Conservation (phyloP, 2,797 vertebrate species). For the Trachurus trachurus region DNA sequence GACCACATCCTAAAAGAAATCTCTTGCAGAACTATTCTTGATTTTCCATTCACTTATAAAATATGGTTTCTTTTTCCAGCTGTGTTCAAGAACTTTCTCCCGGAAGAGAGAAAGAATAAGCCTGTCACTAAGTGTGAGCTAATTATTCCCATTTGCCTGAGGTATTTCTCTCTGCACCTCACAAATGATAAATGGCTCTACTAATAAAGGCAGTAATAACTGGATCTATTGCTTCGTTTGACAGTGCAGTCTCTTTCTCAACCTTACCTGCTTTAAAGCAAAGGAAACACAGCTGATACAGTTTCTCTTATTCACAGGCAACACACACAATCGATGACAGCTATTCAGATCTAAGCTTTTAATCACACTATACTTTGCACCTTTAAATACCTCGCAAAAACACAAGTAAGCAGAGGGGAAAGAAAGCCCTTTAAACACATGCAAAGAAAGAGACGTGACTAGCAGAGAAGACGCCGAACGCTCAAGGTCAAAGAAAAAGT, state of each 20-base stretch:
- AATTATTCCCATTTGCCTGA: constrained; percentile 68
- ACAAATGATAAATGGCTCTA: constrained; percentile 57
- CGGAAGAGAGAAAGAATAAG: constrained; percentile 46
- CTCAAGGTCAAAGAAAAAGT: constrained; percentile 77
- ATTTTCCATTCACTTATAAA: constrained; percentile 19
- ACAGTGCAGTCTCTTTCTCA: constrained; percentile 36
- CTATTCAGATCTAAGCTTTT: constrained; percentile 35
- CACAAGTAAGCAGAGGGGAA: neutral
- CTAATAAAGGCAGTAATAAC: constrained; percentile 66
- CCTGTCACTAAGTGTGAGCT: constrained; percentile 54
- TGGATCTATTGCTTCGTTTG: constrained; percentile 59
- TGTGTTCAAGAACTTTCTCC: constrained; percentile 39
- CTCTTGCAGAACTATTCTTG: neutral
- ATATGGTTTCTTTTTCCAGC: constrained; percentile 18
- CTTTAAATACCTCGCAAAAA: constrained; percentile 22
- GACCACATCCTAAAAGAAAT: neutral
- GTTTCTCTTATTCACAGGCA: constrained; percentile 34
- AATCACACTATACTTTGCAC: constrained; percentile 37
- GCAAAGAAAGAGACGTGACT: constrained; percentile 35
- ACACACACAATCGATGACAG: constrained; percentile 15
- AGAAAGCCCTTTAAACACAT: constrained; percentile 1
- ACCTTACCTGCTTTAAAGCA: constrained; percentile 29
- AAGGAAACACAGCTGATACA: constrained; percentile 55
- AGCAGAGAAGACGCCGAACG: constrained; percentile 28
- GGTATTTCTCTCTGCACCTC: constrained; percentile 54